phyloP scores from a whole-genome alignment of 2,113 vertebrate species.

The Dipodomys ordii region DNA sequence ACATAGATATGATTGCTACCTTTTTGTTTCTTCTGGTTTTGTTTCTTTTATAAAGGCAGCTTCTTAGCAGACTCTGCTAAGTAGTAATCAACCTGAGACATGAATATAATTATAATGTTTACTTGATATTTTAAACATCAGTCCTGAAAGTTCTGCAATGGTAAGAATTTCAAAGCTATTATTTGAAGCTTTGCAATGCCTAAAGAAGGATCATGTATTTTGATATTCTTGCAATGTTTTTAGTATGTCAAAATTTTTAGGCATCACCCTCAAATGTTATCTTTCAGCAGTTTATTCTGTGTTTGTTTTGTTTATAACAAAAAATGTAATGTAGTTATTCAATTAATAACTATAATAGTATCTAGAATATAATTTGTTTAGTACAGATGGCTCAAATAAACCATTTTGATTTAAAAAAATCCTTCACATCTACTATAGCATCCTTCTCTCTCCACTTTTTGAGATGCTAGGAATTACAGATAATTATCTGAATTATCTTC shows the following conservation, averaged over 20 bases:
- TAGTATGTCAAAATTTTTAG: not conserved
- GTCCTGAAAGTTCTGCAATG: not conserved
- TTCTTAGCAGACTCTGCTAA: not conserved
- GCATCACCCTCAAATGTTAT: not conserved
- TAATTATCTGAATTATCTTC: not conserved
- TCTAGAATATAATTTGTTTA: not conserved
- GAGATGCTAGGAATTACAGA: not conserved
- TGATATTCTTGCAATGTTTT: not conserved
- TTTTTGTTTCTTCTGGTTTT: not conserved
- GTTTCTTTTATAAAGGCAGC: not conserved
- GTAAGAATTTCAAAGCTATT: not conserved
- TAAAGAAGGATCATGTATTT: not conserved
- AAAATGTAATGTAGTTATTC: not conserved
- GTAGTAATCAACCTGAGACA: not conserved
- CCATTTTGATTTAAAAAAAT: not conserved
- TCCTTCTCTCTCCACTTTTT: not conserved
- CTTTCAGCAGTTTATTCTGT: slow-evolving; percentile 1
- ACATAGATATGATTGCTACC: not conserved
- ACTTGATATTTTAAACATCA: not conserved
- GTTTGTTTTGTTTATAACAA: not conserved
- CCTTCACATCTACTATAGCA: not conserved
- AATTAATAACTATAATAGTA: not conserved
- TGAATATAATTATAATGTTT: not conserved
- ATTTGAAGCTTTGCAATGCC: not conserved
- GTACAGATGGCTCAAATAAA: not conserved